phyloP scores from a whole-genome alignment of 2,113 vertebrate species.

The Sisor rabdophorus region DNA sequence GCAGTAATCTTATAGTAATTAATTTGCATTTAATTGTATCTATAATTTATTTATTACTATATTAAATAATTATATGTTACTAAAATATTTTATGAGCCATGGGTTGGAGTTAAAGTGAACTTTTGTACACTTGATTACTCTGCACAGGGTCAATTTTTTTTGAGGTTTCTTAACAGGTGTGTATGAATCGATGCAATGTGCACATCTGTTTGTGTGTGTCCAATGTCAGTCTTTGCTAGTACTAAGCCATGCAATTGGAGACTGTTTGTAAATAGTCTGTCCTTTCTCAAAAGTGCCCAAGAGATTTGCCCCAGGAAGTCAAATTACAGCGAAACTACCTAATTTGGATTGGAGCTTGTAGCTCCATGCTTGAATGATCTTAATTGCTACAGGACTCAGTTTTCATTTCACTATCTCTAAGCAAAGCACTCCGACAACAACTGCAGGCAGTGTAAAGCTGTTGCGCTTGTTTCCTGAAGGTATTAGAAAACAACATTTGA shows the following conservation, averaged over 20 bases:
- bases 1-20: no score
- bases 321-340: slow-evolving; percentile 81
- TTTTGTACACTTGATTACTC: slow-evolving; percentile 7
- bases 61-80: background rate
- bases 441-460: slow-evolving; percentile 70
- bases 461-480: slow-evolving; percentile 71
- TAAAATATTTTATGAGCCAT: background rate
- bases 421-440: slow-evolving; percentile 75
- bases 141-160: background rate
- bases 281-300: slow-evolving; percentile 78
- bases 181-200: slow-evolving; percentile 30
- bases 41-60: no score
- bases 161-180: slow-evolving; percentile 49
- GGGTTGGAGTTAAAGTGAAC: background rate
- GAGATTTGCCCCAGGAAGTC: slow-evolving; percentile 79
- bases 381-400: slow-evolving; percentile 77
- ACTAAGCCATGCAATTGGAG: slow-evolving; percentile 69
- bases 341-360: slow-evolving; percentile 77
- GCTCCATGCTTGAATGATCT: slow-evolving; percentile 76
- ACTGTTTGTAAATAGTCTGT: slow-evolving; percentile 88
- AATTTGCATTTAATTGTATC: background rate
- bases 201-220: slow-evolving; percentile 33
- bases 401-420: slow-evolving; percentile 73
- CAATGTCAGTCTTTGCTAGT: slow-evolving; percentile 44
- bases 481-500: slow-evolving; percentile 73